Evolutionary conservation across 2,888 invertebrate species (phyloP).

Genomic region (Rapana venosa): DNA sequence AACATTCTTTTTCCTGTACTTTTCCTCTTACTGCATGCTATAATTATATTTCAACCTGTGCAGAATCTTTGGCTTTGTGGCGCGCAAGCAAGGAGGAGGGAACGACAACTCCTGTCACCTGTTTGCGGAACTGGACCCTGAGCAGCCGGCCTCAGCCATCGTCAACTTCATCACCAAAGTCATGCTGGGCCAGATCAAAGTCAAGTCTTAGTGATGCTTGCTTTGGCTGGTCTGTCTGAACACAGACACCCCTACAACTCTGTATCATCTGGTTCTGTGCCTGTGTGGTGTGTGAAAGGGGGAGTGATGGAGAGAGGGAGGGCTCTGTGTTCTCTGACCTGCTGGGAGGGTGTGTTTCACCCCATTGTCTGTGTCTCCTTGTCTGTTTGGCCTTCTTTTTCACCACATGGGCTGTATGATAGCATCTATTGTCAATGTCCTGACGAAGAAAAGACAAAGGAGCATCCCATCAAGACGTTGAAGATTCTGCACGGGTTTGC

Average conservation of each 20-base stretch:
- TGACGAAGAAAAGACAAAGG: neutral
- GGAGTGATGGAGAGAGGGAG: neutral
- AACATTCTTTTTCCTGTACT: neutral
- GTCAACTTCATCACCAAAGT: slow-evolving; percentile 83
- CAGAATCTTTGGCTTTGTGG: slow-evolving; percentile 96
- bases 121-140: slow-evolving; percentile 95
- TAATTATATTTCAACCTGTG: neutral
- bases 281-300: neutral
- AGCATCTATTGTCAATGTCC: neutral
- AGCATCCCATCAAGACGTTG: too few species aligned
- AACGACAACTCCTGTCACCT: slow-evolving; percentile 98
- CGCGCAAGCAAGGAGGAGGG: slow-evolving; percentile 89
- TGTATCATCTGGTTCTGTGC: neutral
- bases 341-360: neutral
- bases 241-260: neutral
- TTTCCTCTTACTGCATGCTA: neutral
- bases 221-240: neutral
- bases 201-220: slow-evolving; percentile 60
- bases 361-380: neutral
- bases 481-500: too few species aligned
- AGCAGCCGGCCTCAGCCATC: slow-evolving; percentile 95
- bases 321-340: neutral
- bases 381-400: neutral
- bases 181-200: slow-evolving; percentile 75
- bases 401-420: neutral